These are phyloP conservation scores for Embiotoca jacksoni DNA, from an alignment of 2,113 vertebrate genomes.

Conservation along the genomic window DNA sequence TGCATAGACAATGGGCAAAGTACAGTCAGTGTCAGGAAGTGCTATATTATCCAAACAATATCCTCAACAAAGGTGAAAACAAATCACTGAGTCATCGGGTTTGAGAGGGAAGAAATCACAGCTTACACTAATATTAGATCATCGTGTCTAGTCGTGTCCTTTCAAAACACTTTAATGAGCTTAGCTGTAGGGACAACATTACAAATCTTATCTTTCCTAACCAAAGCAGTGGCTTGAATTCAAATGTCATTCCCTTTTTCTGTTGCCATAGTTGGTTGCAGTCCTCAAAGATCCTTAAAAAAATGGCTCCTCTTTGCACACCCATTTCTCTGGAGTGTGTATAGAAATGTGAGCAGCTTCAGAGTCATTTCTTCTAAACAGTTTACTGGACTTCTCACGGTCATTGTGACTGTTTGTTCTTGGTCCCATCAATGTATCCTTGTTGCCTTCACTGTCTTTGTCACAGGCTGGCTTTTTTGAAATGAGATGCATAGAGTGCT, in stretches of 20 bases:
- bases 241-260: slow-evolving; percentile 24
- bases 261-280: slow-evolving; percentile 42
- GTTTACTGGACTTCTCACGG: slow-evolving; percentile 58
- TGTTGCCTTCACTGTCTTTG: slow-evolving; percentile 53
- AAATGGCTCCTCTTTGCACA: slow-evolving; percentile 79
- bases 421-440: slow-evolving; percentile 41
- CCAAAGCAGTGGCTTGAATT: slow-evolving; percentile 10
- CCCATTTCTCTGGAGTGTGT: slow-evolving; percentile 70
- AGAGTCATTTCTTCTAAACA: slow-evolving; percentile 56
- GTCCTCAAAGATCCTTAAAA: slow-evolving; percentile 59
- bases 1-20: slow-evolving; percentile 72
- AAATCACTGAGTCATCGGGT: slow-evolving; percentile 68
- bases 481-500: slow-evolving; percentile 55
- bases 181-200: slow-evolving; percentile 26
- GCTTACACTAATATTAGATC: slow-evolving; percentile 45
- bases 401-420: slow-evolving; percentile 61
- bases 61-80: slow-evolving; percentile 66
- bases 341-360: slow-evolving; percentile 53
- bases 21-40: slow-evolving; percentile 62
- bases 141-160: slow-evolving; percentile 35
- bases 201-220: slow-evolving; percentile 21
- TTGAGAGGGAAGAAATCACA: slow-evolving; percentile 61
- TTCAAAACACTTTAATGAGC: slow-evolving; percentile 33
- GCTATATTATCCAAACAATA: slow-evolving; percentile 71
- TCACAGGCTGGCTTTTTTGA: slow-evolving; percentile 52